Base-by-base conservation (phyloP, 2,113 vertebrate species). In the Aramus guarauna region DNA sequence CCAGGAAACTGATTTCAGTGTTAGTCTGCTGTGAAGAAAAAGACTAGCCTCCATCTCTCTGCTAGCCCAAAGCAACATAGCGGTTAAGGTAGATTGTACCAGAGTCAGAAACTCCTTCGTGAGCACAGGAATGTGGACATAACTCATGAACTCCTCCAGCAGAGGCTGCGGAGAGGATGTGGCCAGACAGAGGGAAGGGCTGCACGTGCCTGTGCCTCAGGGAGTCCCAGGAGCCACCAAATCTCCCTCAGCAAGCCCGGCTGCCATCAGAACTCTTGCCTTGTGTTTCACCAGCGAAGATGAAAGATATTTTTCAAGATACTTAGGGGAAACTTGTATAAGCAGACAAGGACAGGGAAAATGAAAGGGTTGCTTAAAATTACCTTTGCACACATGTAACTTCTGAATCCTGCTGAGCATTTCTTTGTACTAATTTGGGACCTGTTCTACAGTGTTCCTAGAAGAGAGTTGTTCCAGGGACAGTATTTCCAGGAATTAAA, bases 131-230 rank as follows among this genome's bases (percentile, higher is more conserved):
- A 78, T 24, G 21, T 18, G 39, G 39, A 58, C 22, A 37, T 20
- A 80, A 50, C 48, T 34, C 6, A 1, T n/a, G 43, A 75, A 37
- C 4, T 74, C 6, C 20, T 7, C 20, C 11, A 71, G 14, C 3
- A 59, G 12, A 75, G 9, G 27, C 27, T 6, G 0, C 0, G 4
- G 45, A 69, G 64, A 45, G 9, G 23, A n/a, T 32, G 3, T 19
- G 9, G 27, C 55, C 47, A 85, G 34, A 45, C 13, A 58, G 20
- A 56, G 29, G 30, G 36, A 77, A 75, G 48, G 15, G 11, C 14
- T 55, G 11, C 0, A 0, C 0, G 1, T 36, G 39, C 18, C 47
- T 39, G 6, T 32, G 26, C 21, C 26, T 58, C 34, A 76, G 53
- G 9, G 32, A 60, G 56, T 36, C 11, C 15, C 52, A 67, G 56